Conservation (phyloP, 2,797 vertebrate genomes). For the Fratercula arctica region DNA sequence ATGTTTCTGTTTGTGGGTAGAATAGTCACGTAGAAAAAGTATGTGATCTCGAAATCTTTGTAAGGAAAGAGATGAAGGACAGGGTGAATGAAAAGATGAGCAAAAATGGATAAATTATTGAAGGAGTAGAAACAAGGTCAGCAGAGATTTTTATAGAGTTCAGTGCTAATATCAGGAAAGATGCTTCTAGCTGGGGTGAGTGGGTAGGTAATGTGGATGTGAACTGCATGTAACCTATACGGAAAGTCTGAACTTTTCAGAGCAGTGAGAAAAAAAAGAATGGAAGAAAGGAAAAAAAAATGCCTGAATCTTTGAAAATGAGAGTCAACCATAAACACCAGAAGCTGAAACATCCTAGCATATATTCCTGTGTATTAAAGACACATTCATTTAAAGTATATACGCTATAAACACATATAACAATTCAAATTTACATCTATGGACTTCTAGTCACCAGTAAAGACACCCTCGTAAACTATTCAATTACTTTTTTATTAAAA, state of each 20-base stretch:
- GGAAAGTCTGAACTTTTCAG: not conserved
- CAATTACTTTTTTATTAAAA: not conserved
- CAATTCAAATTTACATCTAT: not conserved
- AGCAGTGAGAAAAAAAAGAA: not conserved
- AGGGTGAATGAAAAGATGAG: not conserved
- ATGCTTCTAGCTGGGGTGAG: not conserved
- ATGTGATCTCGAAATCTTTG: not conserved
- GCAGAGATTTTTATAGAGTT: not conserved
- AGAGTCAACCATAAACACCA: not conserved
- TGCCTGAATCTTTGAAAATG: not conserved
- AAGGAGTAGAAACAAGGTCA: not conserved
- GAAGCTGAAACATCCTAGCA: not conserved
- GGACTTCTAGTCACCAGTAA: not conserved
- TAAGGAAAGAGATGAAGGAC: not conserved
- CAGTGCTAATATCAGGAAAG: not conserved
- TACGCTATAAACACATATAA: not conserved
- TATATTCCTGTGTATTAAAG: not conserved
- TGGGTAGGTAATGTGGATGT: not conserved
- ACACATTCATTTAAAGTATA: not conserved
- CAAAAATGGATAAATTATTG: not conserved
- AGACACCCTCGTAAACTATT: not conserved
- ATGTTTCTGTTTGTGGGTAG: not conserved
- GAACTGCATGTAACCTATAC: not conserved
- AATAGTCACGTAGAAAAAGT: accelerated
- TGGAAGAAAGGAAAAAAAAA: not conserved